Evolutionary conservation across 2,113 vertebrate species (phyloP).

Genomic region (Physeter macrocephalus): DNA sequence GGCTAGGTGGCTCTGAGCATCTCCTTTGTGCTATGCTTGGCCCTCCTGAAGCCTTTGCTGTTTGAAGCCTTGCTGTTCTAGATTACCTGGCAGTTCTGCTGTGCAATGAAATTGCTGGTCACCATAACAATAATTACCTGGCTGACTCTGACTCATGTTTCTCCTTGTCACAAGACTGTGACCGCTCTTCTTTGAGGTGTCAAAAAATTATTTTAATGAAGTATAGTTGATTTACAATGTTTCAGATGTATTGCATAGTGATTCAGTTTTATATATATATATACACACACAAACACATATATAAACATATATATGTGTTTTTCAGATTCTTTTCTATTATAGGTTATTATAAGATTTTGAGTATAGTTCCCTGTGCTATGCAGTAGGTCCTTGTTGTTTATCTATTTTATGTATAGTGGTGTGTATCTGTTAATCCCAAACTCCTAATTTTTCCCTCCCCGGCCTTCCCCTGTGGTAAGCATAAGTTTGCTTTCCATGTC

Average conservation of each 20-base stretch:
- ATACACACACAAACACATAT: neutral
- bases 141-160: neutral
- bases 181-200: neutral
- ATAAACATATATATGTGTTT: too few relatives aligned
- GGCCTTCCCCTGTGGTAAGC: neutral
- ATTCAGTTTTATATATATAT: too few relatives aligned
- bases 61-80: neutral
- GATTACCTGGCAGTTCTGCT: neutral
- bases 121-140: neutral
- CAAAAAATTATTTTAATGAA: accelerated
- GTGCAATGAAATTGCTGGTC: neutral
- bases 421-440: neutral
- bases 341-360: neutral
- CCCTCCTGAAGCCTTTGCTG: neutral
- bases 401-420: neutral
- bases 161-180: neutral
- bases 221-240: neutral
- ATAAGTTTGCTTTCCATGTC: neutral
- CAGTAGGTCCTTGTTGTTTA: too few relatives aligned
- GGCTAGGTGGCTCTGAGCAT: neutral
- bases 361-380: neutral
- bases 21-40: neutral
- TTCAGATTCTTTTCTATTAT: neutral
- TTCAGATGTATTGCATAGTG: too few relatives aligned
- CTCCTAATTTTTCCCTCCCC: neutral